Conservation (phyloP, 2,113 vertebrate genomes). For the Labrus mixtus region DNA sequence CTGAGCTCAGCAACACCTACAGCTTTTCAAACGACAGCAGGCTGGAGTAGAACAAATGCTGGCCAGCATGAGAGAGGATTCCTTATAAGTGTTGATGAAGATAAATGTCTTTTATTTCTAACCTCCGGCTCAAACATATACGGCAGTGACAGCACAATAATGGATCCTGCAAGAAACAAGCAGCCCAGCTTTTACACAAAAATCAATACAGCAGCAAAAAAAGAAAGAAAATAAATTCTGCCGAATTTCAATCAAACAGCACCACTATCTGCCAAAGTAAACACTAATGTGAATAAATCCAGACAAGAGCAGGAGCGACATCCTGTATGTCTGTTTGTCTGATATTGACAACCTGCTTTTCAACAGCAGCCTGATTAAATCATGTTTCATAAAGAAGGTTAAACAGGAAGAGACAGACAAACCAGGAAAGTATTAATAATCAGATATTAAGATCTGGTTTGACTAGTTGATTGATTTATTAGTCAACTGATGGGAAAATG, state of each 20-base stretch:
- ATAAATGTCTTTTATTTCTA: constrained; percentile 40
- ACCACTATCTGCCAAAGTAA: constrained; percentile 24
- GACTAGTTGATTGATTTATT: too few species aligned
- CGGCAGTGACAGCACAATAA: constrained; percentile 11
- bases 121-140: constrained; percentile 1
- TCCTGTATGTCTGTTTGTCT: constrained; percentile 17
- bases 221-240: background rate
- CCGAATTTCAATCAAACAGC: constrained; percentile 39
- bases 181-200: constrained; percentile 1
- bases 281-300: constrained; percentile 24
- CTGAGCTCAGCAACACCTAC: constrained; percentile 26
- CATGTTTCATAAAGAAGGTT: constrained; percentile 47
- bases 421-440: background rate
- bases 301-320: background rate
- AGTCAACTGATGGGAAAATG: background rate
- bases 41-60: background rate
- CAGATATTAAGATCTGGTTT: too few species aligned
- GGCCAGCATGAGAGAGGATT: constrained; percentile 2
- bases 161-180: constrained; percentile 30
- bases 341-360: constrained; percentile 61
- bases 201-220: constrained; percentile 62
- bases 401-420: constrained; percentile 2
- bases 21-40: background rate
- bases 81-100: constrained; percentile 46
- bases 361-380: constrained; percentile 34